Evolutionary conservation across 2,888 invertebrate species (phyloP).

Genomic region (Lepidocyrtinus sp.): DNA sequence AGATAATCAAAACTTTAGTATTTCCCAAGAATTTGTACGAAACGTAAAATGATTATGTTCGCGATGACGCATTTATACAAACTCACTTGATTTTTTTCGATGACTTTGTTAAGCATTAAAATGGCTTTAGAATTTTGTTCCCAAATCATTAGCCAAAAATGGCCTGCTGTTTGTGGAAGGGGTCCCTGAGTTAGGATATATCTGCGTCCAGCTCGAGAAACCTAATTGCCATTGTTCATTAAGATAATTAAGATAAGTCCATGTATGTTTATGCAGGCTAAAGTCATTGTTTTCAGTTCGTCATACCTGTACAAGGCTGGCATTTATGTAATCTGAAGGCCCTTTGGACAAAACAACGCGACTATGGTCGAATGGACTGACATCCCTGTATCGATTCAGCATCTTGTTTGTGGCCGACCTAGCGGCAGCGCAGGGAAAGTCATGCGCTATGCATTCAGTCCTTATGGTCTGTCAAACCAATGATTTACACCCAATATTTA

Average conservation of each 20-base stretch:
- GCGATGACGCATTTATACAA: neutral
- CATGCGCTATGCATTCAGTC: constrained; percentile 78
- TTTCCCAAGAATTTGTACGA: constrained; percentile 9
- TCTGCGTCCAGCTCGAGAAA: constrained; percentile 86
- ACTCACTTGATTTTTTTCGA: constrained; percentile 88
- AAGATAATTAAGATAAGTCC: neutral
- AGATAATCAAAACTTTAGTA: neutral
- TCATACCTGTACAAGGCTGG: constrained; percentile 88
- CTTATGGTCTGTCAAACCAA: constrained; percentile 90
- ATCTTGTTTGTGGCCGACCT: constrained; percentile 84
- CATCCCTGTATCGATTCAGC: constrained; percentile 94
- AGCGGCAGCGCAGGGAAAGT: constrained; percentile 78
- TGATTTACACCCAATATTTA: no score
- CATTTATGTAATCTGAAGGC: constrained; percentile 92
- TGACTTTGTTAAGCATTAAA: constrained; percentile 94
- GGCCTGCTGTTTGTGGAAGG: constrained; percentile 86
- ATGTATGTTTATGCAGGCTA: neutral
- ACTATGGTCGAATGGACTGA: constrained; percentile 95
- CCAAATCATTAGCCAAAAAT: constrained; percentile 99
- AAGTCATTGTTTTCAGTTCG: constrained; percentile 38
- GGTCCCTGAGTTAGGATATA: constrained; percentile 98
- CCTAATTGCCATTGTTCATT: constrained; percentile 73
- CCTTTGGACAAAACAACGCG: constrained; percentile 84
- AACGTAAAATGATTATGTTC: neutral
- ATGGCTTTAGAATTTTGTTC: constrained; percentile 92